These are phyloP conservation scores for Phaedon cochleariae DNA, from an alignment of 2,888 invertebrate genomes.

Conservation along the genomic window DNA sequence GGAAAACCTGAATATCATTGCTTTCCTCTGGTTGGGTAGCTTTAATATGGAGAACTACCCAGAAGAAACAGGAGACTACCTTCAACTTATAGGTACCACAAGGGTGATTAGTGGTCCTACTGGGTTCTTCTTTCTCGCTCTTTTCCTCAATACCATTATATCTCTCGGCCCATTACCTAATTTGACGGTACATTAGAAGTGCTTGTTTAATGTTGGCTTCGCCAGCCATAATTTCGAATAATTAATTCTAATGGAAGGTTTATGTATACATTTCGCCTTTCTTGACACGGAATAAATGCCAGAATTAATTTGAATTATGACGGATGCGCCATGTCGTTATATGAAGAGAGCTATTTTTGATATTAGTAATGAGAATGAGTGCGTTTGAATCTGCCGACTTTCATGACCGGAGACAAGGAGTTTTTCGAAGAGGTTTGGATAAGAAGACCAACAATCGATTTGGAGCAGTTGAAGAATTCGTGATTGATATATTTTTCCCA, in stretches of 20 bases:
- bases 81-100: no score
- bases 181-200: conserved; percentile 34
- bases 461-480: no score
- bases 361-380: conserved; percentile 12
- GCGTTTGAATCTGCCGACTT: neutral
- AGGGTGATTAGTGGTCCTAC: no score
- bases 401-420: neutral
- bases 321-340: conserved; percentile 5
- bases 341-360: conserved; percentile 21
- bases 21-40: no score
- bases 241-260: conserved; percentile 35
- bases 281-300: conserved; percentile 18
- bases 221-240: conserved; percentile 30
- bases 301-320: conserved; percentile 20
- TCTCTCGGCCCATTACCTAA: conserved; percentile 30
- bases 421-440: neutral
- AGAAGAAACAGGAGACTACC: no score
- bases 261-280: conserved; percentile 27
- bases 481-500: no score
- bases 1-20: no score
- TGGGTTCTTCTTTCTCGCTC: neutral
- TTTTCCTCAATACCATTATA: conserved; percentile 23
- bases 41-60: no score
- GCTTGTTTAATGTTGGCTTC: conserved; percentile 25
- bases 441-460: no score